phyloP scores from a whole-genome alignment of 1,140 invertebrate species.

The Choristoneura fumiferana region DNA sequence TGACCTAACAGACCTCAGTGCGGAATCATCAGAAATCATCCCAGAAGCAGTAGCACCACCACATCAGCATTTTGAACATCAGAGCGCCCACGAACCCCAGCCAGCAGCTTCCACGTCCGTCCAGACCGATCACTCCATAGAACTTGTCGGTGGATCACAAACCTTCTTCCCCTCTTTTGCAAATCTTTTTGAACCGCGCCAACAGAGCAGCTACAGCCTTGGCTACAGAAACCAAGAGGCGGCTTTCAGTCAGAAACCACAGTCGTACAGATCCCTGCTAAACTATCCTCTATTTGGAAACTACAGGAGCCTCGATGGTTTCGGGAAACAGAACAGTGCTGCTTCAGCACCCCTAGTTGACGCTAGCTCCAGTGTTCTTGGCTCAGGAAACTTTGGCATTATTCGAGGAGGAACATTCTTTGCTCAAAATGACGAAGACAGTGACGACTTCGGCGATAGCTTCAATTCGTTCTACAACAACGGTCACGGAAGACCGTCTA shows the following conservation, averaged over 20 bases:
- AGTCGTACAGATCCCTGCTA: constrained; percentile 68
- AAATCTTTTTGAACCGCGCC: constrained; percentile 70
- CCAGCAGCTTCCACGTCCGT: constrained; percentile 39
- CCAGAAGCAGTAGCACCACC: constrained; percentile 61
- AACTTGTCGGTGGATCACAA: constrained; percentile 68
- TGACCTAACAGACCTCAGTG: constrained; percentile 54
- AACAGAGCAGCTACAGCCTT: constrained; percentile 60
- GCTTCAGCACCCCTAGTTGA: constrained; percentile 64
- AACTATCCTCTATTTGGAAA: constrained; percentile 72
- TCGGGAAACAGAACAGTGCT: constrained; percentile 56
- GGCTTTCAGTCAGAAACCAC: constrained; percentile 74
- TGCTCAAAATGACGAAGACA: constrained; percentile 76
- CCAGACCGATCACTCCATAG: constrained; percentile 66
- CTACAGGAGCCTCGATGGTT: constrained; percentile 60
- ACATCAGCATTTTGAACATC: constrained; percentile 27
- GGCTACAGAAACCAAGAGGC: constrained; percentile 70
- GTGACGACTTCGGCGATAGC: constrained; percentile 52
- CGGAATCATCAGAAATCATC: constrained; percentile 71
- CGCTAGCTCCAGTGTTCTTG: constrained; percentile 80
- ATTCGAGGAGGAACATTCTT: constrained; percentile 93
- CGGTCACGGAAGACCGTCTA: constrained; percentile 82
- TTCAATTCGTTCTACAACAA: constrained; percentile 83
- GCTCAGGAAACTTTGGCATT: constrained; percentile 93
- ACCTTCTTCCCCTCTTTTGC: constrained; percentile 74
- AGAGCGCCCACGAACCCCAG: constrained; percentile 29